Percentiles rank a stretch among this genome's conserved stretches.
Conservation (phyloP, 2,888 invertebrate species). For the Brachyopa scutellaris region DNA sequence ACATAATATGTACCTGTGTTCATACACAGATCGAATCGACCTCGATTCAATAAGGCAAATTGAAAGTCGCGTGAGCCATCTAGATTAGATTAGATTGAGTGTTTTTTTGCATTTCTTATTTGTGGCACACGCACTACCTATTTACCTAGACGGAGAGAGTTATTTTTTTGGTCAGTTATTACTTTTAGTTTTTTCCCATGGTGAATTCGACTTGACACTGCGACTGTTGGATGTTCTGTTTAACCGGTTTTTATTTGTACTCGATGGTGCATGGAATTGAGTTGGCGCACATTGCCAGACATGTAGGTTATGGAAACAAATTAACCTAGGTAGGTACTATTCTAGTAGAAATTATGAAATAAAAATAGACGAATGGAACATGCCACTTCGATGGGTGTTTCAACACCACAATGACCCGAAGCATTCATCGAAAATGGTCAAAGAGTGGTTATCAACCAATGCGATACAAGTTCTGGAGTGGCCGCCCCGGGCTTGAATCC, state of each 20-base stretch:
- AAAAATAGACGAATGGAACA: too few relatives aligned
- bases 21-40: constrained; percentile 52
- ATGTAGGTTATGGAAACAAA: neutral
- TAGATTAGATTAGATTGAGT: constrained; percentile 28
- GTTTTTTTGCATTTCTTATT: constrained; percentile 8
- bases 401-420: too few relatives aligned
- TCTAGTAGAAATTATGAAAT: too few relatives aligned
- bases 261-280: constrained; percentile 19
- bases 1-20: too few relatives aligned
- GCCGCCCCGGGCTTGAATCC: too few relatives aligned
- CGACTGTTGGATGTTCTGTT: constrained; percentile 58
- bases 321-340: too few relatives aligned
- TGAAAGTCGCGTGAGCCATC: constrained; percentile 54
- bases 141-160: constrained; percentile 29
- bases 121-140: constrained; percentile 5
- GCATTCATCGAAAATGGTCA: too few relatives aligned
- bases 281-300: constrained; percentile 44
- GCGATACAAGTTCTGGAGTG: too few relatives aligned
- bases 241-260: constrained; percentile 51
- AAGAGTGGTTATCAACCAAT: too few relatives aligned
- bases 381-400: too few relatives aligned
- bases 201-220: constrained; percentile 8
- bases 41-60: constrained; percentile 57
- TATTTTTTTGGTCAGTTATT: constrained; percentile 16
- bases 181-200: constrained; percentile 1